phyloP scores from a whole-genome alignment of 2,797 vertebrate genomes.

The Notamacropus eugenii region DNA sequence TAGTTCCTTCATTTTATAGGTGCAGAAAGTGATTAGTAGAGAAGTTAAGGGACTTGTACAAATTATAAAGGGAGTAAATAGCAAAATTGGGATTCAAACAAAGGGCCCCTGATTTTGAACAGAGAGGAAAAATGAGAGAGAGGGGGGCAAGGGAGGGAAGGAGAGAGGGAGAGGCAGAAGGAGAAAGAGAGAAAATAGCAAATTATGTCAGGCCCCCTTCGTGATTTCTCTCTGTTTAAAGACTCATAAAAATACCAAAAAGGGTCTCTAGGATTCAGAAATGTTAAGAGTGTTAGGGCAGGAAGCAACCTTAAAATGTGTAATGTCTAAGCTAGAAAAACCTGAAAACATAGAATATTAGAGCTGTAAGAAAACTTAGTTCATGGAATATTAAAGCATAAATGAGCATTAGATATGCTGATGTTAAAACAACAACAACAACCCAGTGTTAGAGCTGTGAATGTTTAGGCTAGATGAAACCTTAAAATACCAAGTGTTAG shows the following conservation, averaged over 20 bases:
- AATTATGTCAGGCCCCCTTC: neutral
- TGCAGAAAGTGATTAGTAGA: neutral
- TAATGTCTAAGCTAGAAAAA: neutral
- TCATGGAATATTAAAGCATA: neutral
- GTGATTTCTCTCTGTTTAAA: neutral
- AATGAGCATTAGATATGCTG: neutral
- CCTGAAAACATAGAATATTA: neutral
- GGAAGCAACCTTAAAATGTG: neutral
- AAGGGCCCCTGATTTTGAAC: neutral
- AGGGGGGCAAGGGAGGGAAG: neutral
- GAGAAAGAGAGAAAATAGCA: neutral
- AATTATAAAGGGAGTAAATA: neutral
- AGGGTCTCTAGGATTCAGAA: neutral
- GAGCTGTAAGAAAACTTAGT: neutral
- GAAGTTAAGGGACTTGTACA: neutral
- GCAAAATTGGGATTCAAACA: neutral
- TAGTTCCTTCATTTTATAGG: neutral
- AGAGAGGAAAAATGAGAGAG: neutral
- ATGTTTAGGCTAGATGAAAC: neutral
- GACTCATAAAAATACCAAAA: neutral
- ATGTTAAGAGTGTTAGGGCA: neutral
- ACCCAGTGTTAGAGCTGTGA: neutral
- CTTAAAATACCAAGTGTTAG: neutral
- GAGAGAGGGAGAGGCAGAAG: rapidly evolving
- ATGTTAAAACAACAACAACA: neutral